A percentile compares a stretch with the other conserved stretches of the same genome.
Conservation (phyloP, 2,113 vertebrate genomes). For the Struthidea cinerea region DNA sequence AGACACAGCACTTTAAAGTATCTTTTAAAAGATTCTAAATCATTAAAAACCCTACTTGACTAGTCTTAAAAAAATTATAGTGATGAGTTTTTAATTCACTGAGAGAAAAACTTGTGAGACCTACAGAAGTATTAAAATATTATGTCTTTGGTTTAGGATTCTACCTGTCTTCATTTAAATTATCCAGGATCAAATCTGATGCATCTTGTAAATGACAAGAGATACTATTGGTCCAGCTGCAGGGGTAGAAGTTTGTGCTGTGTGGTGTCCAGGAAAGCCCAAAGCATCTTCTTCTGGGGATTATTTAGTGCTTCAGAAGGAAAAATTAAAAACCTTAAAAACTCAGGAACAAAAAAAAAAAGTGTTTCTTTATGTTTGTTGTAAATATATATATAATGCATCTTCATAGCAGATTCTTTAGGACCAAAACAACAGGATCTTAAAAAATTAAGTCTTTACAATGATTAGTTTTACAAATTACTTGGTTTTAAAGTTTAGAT, state of each 20-base stretch:
- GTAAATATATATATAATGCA: not conserved
- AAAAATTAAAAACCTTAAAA: not conserved
- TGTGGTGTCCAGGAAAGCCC: not conserved
- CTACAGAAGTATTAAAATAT: not conserved
- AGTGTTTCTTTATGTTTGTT: not conserved
- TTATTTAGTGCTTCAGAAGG: not conserved
- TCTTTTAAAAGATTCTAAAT: not conserved
- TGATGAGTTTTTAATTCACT: not conserved
- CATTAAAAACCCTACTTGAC: not conserved
- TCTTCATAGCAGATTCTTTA: not conserved
- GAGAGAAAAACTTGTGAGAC: not conserved
- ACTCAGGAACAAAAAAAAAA: not conserved
- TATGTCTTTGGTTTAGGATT: not conserved
- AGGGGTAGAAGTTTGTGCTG: not conserved
- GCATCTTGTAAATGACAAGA: not conserved
- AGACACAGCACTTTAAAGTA: not conserved
- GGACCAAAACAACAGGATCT: not conserved
- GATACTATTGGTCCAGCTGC: not conserved
- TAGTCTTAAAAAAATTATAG: not conserved
- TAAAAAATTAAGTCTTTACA: constrained; percentile 29
- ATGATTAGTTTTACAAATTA: not conserved
- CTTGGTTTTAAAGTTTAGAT: constrained; percentile 44
- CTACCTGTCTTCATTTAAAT: not conserved
- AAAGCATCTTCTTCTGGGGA: not conserved
- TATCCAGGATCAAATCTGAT: not conserved